Base-by-base conservation (phyloP, 1,140 invertebrate species). In the Bombus turneri region DNA sequence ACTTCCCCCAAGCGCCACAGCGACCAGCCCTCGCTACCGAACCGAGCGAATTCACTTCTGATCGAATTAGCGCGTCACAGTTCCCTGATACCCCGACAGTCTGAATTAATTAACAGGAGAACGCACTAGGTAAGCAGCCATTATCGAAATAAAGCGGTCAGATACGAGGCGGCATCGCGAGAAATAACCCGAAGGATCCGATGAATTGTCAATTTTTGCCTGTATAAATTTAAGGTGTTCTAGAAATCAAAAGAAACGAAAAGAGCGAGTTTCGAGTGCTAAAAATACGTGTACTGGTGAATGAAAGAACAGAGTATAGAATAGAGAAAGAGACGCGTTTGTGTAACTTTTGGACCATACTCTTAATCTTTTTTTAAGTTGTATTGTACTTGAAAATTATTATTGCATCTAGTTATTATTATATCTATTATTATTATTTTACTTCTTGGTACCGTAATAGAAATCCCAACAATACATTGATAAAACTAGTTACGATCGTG, bases 31-130 rank as follows among this genome's bases (percentile, higher is more conserved):
- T 88, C 87, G 83, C 85, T 86, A 88, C 72, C 87, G 92, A 91
- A 92, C 88, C 90, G 90, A 92, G 91, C 88, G 93, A 94, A 91
- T 92, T 93, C 91, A 91, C 92, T 93, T 87, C 91, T 95, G 94
- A 95, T 95, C 94, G 93, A 95, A 95, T 95, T 95, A 95, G 92
- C 93, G 93, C 92, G 89, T 92, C 91, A 93, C 92, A 93, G 92
- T 93, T 94, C 90, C 92, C 91, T 93, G 94, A 95, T 95, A 95
- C 93, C 92, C 92, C 93, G 92, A 93, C 93, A 94, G 94, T 94
- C 93, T 93, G 91, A 93, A 95, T 94, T 94, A 95, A 95, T 95
- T 95, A 95, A 95, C 94, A 93, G 90, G 86, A 91, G 91, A 93
- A 92, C 86, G 88, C 89, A 87, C 86, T 91, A 93, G 87, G 86